Conservation (phyloP, 2,797 vertebrate genomes). For the Siniperca undulata region DNA sequence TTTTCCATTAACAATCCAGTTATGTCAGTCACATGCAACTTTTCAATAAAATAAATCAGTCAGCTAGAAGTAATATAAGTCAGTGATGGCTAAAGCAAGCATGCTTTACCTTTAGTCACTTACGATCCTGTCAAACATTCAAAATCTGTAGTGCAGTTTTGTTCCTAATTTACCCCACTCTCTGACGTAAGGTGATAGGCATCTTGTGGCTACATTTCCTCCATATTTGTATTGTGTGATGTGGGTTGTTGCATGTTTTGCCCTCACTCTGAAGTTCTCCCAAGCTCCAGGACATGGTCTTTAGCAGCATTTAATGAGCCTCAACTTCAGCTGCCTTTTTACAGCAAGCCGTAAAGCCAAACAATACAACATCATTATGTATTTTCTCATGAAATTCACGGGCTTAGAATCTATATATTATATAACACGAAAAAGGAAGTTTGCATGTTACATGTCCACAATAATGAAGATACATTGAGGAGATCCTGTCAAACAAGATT, state of each 20-base stretch:
- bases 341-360: slow-evolving; percentile 52
- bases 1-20: slow-evolving; percentile 51
- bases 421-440: slow-evolving; percentile 9
- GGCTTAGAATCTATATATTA: background rate
- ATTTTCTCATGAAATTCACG: slow-evolving; percentile 33
- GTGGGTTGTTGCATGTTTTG: slow-evolving; percentile 54
- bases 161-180: slow-evolving; percentile 13
- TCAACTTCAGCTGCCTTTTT: slow-evolving; percentile 58
- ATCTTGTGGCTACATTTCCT: slow-evolving; percentile 50
- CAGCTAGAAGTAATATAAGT: background rate
- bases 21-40: slow-evolving; percentile 19
- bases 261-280: slow-evolving; percentile 49
- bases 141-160: slow-evolving; percentile 25
- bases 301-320: slow-evolving; percentile 59
- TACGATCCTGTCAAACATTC: slow-evolving; percentile 10
- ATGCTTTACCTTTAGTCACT: slow-evolving; percentile 4
- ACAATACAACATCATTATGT: slow-evolving; percentile 55
- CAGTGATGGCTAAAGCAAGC: background rate
- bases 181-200: slow-evolving; percentile 45
- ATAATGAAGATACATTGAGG: background rate
- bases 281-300: slow-evolving; percentile 56
- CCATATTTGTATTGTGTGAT: slow-evolving; percentile 45
- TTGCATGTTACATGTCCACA: background rate
- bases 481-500: slow-evolving; percentile 14
- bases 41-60: slow-evolving; percentile 44